phyloP scores from a whole-genome alignment of 1,140 invertebrate genomes.

The Drosophila paulistorum region DNA sequence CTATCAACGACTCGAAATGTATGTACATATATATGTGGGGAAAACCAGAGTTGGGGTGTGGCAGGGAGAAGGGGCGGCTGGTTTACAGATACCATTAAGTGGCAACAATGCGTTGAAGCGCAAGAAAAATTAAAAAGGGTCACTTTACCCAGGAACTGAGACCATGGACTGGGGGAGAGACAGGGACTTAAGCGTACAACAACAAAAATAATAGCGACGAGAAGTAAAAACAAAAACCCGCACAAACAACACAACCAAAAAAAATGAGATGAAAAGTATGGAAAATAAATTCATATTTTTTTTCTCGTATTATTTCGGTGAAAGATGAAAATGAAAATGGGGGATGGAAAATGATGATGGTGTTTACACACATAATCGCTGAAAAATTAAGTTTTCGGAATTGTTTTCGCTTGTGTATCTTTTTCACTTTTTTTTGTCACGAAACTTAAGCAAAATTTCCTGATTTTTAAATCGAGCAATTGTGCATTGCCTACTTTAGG shows the following conservation, averaged over 20 bases:
- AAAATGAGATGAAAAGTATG: constrained; percentile 78
- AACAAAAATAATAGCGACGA: constrained; percentile 29
- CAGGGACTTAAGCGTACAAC: constrained; percentile 66
- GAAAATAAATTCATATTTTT: constrained; percentile 82
- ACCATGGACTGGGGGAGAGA: background rate
- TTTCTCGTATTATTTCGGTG: constrained; percentile 48
- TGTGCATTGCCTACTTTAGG: constrained; percentile 4
- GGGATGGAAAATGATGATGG: constrained; percentile 41
- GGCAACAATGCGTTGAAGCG: constrained; percentile 71
- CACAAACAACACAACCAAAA: constrained; percentile 57
- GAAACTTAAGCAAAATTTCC: constrained; percentile 5
- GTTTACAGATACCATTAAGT: constrained; percentile 65
- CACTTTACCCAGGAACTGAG: constrained; percentile 55
- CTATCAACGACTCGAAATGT: constrained; percentile 11
- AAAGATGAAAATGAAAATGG: constrained; percentile 30
- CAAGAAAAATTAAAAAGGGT: constrained; percentile 80
- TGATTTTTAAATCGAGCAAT: constrained; percentile 4
- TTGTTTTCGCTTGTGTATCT: constrained; percentile 61
- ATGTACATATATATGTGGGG: constrained; percentile 11
- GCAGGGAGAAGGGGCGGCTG: constrained; percentile 8
- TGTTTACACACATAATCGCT: constrained; percentile 83
- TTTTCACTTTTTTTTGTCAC: constrained; percentile 69
- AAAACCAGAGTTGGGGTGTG: constrained; percentile 9
- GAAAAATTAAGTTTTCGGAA: constrained; percentile 82
- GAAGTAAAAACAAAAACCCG: constrained; percentile 38